These are phyloP conservation scores for Melospiza georgiana DNA, from an alignment of 2,113 vertebrate genomes.

Conservation along the genomic window DNA sequence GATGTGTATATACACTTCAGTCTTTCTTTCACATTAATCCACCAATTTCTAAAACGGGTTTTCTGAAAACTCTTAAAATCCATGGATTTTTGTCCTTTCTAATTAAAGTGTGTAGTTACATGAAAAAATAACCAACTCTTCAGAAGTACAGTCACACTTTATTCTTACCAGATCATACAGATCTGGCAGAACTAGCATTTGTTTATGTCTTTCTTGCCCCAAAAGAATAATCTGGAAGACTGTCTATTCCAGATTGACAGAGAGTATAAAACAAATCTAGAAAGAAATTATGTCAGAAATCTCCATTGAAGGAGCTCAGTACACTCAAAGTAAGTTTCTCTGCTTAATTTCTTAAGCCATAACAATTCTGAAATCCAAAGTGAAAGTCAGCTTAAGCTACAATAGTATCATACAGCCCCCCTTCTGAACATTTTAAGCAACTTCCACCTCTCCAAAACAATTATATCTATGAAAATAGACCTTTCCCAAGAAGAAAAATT, in stretches of 20 bases:
- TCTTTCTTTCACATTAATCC: not conserved
- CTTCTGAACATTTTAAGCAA: not conserved
- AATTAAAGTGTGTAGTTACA: not conserved
- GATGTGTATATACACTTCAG: not conserved
- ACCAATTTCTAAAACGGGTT: not conserved
- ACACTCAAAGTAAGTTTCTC: not conserved
- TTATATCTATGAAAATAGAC: not conserved
- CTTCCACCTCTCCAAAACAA: not conserved
- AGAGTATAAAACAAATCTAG: accelerated
- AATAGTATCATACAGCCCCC: not conserved
- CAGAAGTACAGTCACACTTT: not conserved
- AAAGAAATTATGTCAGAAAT: not conserved
- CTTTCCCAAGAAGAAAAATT: not conserved
- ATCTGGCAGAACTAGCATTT: not conserved
- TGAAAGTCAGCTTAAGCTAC: not conserved
- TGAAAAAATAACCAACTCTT: not conserved
- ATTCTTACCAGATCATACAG: not conserved
- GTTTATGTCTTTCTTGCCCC: not conserved
- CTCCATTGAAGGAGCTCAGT: not conserved
- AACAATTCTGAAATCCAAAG: not conserved
- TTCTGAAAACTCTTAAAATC: not conserved
- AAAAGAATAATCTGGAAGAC: not conserved
- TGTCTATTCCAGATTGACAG: not conserved
- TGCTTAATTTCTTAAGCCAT: not conserved
- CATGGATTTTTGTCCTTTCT: not conserved